Percentiles rank a stretch among this genome's conserved stretches.
These are phyloP conservation scores for Acrobasis repandana DNA, from an alignment of 2,888 invertebrate species.

Conservation along the genomic window DNA sequence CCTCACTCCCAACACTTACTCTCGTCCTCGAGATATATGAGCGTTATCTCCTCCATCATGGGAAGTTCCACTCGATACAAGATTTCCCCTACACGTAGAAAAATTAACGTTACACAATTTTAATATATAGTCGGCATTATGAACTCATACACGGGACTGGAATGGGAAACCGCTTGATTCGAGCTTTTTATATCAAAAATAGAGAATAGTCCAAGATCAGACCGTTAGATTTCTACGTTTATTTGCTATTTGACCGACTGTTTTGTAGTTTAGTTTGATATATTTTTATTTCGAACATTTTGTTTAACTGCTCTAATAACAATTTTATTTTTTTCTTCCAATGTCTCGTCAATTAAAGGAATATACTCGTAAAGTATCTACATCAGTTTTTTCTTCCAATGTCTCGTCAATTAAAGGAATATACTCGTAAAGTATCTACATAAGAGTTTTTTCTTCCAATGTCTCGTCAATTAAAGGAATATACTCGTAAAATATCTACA, in stretches of 20 bases:
- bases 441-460: too few relatives aligned
- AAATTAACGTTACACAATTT: constrained; percentile 81
- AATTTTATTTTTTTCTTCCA: too few relatives aligned
- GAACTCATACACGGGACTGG: constrained; percentile 36
- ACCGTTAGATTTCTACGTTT: neutral
- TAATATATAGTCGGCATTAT: constrained; percentile 52
- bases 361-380: too few relatives aligned
- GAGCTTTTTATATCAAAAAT: constrained; percentile 26
- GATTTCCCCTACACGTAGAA: constrained; percentile 90
- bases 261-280: neutral
- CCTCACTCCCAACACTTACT: constrained; percentile 86
- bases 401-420: too few relatives aligned
- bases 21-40: constrained; percentile 96
- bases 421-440: too few relatives aligned
- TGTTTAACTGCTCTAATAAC: too few relatives aligned
- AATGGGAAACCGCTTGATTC: constrained; percentile 28
- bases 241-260: neutral
- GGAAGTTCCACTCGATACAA: constrained; percentile 96
- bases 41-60: constrained; percentile 96
- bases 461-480: too few relatives aligned
- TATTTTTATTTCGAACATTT: neutral
- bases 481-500: too few relatives aligned
- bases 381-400: too few relatives aligned
- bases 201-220: constrained; percentile 6
- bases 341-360: too few relatives aligned